A percentile compares a stretch with the other conserved stretches of the same genome.
Evolutionary conservation across 1,140 invertebrate genomes (phyloP).

Genomic region (Bombus picipes): DNA sequence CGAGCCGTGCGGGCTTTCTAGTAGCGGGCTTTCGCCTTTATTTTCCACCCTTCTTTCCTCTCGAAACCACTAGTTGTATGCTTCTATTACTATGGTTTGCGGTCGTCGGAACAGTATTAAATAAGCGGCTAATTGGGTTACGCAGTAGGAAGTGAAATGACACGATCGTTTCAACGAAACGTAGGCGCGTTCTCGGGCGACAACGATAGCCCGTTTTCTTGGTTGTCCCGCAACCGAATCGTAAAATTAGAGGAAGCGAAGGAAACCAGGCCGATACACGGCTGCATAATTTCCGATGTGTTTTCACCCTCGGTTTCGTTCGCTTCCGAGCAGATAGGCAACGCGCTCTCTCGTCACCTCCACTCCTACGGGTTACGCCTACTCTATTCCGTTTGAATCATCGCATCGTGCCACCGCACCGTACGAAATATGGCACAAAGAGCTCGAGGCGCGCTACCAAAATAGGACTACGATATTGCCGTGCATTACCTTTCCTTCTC

Average conservation of each 20-base stretch:
- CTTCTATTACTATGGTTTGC: constrained; percentile 45
- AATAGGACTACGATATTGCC: constrained; percentile 30
- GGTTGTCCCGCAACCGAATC: neutral
- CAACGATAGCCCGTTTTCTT: neutral
- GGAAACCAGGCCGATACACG: constrained; percentile 9
- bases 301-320: constrained; percentile 57
- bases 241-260: constrained; percentile 2
- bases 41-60: too few species aligned
- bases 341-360: neutral
- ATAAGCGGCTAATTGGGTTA: constrained; percentile 70
- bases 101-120: constrained; percentile 56
- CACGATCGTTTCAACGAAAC: constrained; percentile 44
- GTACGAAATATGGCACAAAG: constrained; percentile 50
- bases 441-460: constrained; percentile 35
- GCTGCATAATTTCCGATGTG: constrained; percentile 34
- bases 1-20: neutral
- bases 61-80: neutral
- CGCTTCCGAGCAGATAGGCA: constrained; percentile 27
- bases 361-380: constrained; percentile 42
- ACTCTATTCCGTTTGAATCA: constrained; percentile 65
- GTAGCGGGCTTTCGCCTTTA: neutral
- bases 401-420: constrained; percentile 4
- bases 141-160: constrained; percentile 69
- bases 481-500: too few species aligned
- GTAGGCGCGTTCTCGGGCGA: constrained; percentile 7